Base-by-base conservation (phyloP, 2,888 invertebrate genomes). In the Folsomia candida region DNA sequence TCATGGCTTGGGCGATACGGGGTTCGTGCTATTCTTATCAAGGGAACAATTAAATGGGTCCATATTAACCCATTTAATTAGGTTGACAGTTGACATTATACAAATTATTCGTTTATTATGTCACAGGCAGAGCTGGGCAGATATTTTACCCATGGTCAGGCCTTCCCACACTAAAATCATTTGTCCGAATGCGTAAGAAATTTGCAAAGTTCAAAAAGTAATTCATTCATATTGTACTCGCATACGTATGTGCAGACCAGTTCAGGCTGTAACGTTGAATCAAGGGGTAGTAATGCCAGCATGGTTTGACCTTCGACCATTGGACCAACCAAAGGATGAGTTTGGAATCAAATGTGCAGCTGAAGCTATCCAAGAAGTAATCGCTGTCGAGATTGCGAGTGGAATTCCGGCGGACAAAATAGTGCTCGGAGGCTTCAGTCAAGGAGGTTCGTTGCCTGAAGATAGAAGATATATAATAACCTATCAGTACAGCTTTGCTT, bases 91-190 rank as follows among this genome's bases (percentile, higher is more conserved):
- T n/a, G n/a, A n/a, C n/a, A n/a, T n/a, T n/a, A n/a, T n/a, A n/a
- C n/a, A n/a, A n/a, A n/a, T n/a, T n/a, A n/a, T n/a, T n/a, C n/a
- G n/a, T n/a, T n/a, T n/a, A n/a, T n/a, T n/a, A n/a, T n/a, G n/a
- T n/a, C n/a, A n/a, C n/a, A n/a, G 96, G 24, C 92, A 94, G 87
- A 96, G 96, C 69, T 97, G 97, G 97, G 92, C 93, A 25, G 91
- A 91, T 81, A 90, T 92, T 0, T 89, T 97, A 83, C 91, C 89
- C 65, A 87, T 89, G 61, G 88, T 95, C 68, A 88, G 92, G 80
- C 89, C 92, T 37, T 87, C 93, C 61, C 90, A 93, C 82, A 89
- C 94, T 80, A 95, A 95, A 87, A 92, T 95, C 75, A 91, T 97
- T 74, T 97, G 96, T 83, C 97, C 97, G 1, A 96, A 77, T 24